Conservation (phyloP, 2,113 vertebrate species). For the Mobula hypostoma region DNA sequence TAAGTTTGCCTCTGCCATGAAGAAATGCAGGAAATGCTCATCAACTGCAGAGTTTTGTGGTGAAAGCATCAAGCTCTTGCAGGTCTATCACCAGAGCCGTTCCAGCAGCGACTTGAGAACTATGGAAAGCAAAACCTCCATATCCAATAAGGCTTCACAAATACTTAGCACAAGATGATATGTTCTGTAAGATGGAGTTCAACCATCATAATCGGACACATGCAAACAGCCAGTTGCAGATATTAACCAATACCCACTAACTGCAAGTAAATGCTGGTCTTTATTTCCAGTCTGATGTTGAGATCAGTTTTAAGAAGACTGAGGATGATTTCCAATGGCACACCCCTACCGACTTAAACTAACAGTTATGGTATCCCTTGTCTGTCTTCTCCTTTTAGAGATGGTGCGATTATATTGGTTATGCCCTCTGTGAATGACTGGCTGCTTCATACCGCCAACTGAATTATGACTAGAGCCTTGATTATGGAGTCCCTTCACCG, state of each 20-base stretch:
- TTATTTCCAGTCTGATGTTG: conserved; percentile 49
- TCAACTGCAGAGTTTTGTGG: conserved; percentile 34
- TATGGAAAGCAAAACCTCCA: conserved; percentile 55
- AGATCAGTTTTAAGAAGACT: conserved; percentile 42
- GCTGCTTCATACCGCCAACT: conserved; percentile 57
- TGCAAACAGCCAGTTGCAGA: conserved; percentile 65
- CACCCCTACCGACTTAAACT: conserved; percentile 82
- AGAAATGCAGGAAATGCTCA: conserved; percentile 32
- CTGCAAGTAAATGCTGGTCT: conserved; percentile 58
- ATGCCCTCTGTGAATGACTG: conserved; percentile 66
- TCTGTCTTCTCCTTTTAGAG: conserved; percentile 81
- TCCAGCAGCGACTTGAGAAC: conserved; percentile 49
- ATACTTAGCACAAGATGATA: conserved; percentile 63
- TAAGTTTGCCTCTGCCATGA: conserved; percentile 32
- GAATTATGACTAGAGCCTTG: conserved; percentile 65
- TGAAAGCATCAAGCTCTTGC: conserved; percentile 44
- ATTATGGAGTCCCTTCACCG: conserved; percentile 75
- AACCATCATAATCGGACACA: conserved; percentile 62
- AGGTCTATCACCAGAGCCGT: conserved; percentile 49
- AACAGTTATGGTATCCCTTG: conserved; percentile 78
- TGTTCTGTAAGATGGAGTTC: conserved; percentile 59
- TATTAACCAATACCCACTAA: conserved; percentile 53
- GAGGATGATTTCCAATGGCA: conserved; percentile 44
- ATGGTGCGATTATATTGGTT: conserved; percentile 82
- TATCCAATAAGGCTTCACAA: conserved; percentile 74